Evolutionary conservation across 2,113 vertebrate genomes (phyloP).

Genomic region (Pagrus major): DNA sequence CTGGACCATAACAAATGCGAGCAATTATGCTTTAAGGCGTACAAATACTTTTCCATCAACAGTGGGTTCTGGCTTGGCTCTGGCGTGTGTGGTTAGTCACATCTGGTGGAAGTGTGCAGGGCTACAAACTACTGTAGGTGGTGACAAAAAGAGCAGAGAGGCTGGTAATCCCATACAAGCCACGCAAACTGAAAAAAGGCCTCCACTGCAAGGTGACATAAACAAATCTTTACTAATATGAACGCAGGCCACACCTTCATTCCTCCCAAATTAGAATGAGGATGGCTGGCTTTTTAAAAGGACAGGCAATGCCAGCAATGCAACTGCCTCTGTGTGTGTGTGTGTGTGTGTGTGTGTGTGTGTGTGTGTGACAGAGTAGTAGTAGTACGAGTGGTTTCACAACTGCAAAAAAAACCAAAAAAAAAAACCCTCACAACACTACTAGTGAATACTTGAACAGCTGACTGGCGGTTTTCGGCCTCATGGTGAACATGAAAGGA

Average conservation of each 20-base stretch:
- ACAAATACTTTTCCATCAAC: constrained; percentile 69
- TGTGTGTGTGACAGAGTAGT: constrained; percentile 1
- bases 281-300: constrained; percentile 71
- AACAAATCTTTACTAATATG: constrained; percentile 73
- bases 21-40: constrained; percentile 29
- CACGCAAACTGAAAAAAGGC: constrained; percentile 13
- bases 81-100: constrained; percentile 62
- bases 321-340: constrained; percentile 9
- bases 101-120: constrained; percentile 58
- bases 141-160: constrained; percentile 54
- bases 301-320: constrained; percentile 62
- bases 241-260: constrained; percentile 75
- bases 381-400: constrained; percentile 63
- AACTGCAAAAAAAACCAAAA: constrained; percentile 61
- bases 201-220: constrained; percentile 34
- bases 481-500: constrained; percentile 51
- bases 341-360: constrained; percentile 11
- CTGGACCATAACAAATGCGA: constrained; percentile 44
- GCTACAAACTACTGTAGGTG: constrained; percentile 52
- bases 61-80: constrained; percentile 57
- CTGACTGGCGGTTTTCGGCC: constrained; percentile 62
- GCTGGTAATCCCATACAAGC: constrained; percentile 41
- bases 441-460: constrained; percentile 62
- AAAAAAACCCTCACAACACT: constrained; percentile 52
- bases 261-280: constrained; percentile 75